Percentiles rank a stretch among this genome's conserved stretches.
phyloP scores from a whole-genome alignment of 2,797 vertebrate genomes.

The Hemibagrus guttatus region DNA sequence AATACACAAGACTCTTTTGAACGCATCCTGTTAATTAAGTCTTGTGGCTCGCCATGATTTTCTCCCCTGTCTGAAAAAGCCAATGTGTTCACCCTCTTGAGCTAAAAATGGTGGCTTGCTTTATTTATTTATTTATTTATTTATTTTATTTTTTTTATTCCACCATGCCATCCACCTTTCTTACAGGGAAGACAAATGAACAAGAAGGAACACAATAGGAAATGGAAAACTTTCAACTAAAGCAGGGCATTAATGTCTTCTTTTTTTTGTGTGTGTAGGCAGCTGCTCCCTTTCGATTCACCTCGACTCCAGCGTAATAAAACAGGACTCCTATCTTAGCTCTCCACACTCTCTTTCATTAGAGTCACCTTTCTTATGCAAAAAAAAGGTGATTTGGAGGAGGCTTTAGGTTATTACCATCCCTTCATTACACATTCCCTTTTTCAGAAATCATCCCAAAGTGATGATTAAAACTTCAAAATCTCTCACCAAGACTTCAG shows the following conservation, averaged over 20 bases:
- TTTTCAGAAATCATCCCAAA: constrained; percentile 47
- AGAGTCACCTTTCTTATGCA: constrained; percentile 51
- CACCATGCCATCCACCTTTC: neutral
- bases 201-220: constrained; percentile 8
- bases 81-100: neutral
- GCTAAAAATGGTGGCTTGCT: neutral
- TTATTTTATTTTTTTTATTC: neutral
- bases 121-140: no score
- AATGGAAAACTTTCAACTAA: neutral
- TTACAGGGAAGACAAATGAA: constrained; percentile 27
- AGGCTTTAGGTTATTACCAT: constrained; percentile 53
- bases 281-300: constrained; percentile 20
- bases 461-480: constrained; percentile 56
- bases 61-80: constrained; percentile 5
- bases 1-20: constrained; percentile 57
- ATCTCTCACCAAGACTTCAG: constrained; percentile 42
- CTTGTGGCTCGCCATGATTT: constrained; percentile 28
- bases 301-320: constrained; percentile 34
- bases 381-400: constrained; percentile 53
- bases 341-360: constrained; percentile 48
- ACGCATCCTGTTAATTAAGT: constrained; percentile 54
- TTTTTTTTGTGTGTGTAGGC: constrained; percentile 8
- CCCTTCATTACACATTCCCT: constrained; percentile 53
- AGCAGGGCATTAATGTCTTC: constrained; percentile 25
- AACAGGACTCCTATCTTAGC: constrained; percentile 46